Evolutionary conservation across 2,888 invertebrate species (phyloP).

Genomic region (Camptogramma bilineatum): DNA sequence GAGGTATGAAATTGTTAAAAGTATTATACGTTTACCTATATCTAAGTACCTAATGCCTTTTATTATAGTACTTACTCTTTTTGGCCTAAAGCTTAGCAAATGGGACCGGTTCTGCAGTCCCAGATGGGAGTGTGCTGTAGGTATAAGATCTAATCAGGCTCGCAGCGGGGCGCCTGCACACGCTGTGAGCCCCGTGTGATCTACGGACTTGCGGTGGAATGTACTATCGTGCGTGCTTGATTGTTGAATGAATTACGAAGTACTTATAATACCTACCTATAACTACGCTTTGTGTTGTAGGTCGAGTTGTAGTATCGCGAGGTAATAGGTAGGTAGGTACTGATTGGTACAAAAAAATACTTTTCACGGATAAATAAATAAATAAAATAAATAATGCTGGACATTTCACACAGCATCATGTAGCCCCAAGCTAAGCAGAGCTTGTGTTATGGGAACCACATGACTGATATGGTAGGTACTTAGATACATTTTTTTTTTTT

Average conservation of each 20-base stretch:
- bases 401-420: no score
- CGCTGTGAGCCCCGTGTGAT: constrained; percentile 1
- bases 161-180: constrained; percentile 1
- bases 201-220: not conserved
- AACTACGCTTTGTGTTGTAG: not conserved
- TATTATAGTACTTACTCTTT: no score
- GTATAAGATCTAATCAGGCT: constrained; percentile 1
- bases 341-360: not conserved
- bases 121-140: not conserved
- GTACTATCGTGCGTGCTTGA: not conserved
- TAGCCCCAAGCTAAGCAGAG: no score
- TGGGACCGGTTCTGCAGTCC: not conserved
- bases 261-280: no score
- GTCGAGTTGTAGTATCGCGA: not conserved
- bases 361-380: no score
- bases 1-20: no score
- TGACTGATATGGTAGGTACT: no score
- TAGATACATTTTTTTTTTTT: no score
- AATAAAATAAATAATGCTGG: no score
- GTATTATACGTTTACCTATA: not conserved
- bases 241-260: constrained; percentile 5
- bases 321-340: no score
- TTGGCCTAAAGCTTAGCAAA: not conserved
- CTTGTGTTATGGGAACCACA: no score
- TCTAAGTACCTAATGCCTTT: not conserved